Evolutionary conservation across 2,797 vertebrate species (phyloP).

Genomic region (Parauchenoglanis ngamensis): DNA sequence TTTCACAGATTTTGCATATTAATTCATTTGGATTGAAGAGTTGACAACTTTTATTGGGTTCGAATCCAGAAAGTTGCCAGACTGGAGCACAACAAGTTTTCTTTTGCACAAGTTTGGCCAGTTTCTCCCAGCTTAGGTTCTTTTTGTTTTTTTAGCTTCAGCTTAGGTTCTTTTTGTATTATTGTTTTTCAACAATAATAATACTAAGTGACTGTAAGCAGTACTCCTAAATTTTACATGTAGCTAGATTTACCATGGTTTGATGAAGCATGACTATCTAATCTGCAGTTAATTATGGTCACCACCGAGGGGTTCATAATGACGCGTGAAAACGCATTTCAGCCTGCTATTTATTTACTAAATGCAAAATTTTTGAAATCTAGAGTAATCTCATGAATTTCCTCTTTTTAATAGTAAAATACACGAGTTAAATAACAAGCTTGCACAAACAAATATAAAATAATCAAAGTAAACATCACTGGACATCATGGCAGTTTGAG

Average conservation of each 20-base stretch:
- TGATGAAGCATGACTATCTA: not conserved
- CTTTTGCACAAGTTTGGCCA: not conserved
- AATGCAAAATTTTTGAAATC: not conserved
- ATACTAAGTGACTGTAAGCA: not conserved
- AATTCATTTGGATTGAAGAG: not conserved
- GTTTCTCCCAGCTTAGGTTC: not conserved
- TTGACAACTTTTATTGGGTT: not conserved
- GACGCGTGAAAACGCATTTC: not conserved
- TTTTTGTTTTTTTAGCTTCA: not conserved
- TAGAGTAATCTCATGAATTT: not conserved
- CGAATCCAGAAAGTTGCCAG: not conserved
- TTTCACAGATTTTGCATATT: not conserved
- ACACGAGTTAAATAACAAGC: not conserved
- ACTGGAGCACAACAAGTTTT: not conserved
- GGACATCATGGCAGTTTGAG: not conserved
- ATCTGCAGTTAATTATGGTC: not conserved
- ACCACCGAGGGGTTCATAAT: not conserved
- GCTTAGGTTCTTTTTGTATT: not conserved
- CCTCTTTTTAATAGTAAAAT: not conserved
- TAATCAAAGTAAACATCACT: not conserved
- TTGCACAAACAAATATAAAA: not conserved
- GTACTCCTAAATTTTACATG: not conserved
- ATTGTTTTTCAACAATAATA: not conserved
- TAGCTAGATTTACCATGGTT: not conserved
- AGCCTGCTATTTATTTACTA: not conserved